Evolutionary conservation across 2,797 vertebrate genomes (phyloP).

Genomic region (Furcifer pardalis): DNA sequence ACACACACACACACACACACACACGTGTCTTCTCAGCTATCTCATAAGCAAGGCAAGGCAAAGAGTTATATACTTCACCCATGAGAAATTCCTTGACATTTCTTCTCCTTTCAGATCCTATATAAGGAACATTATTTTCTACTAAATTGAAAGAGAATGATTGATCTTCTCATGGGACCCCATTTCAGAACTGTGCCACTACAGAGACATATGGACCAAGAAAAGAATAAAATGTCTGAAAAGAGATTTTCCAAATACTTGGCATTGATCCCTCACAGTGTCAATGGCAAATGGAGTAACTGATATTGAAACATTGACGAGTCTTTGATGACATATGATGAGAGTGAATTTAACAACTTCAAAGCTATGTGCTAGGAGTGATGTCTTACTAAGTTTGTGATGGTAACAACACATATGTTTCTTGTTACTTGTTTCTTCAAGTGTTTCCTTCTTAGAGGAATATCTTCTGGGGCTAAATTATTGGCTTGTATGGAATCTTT

Average conservation of each 20-base stretch:
- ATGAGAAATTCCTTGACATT: no score
- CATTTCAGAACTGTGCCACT: no score
- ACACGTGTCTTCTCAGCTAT: no score
- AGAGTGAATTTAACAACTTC: background rate
- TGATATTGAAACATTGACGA: background rate
- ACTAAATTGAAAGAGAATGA: no score
- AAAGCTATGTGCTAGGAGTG: background rate
- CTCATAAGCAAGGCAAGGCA: no score
- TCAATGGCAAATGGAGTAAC: background rate
- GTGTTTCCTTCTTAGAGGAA: background rate
- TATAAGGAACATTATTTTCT: no score
- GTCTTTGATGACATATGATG: slow-evolving; percentile 1
- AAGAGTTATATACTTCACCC: no score
- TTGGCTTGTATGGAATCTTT: slow-evolving; percentile 12
- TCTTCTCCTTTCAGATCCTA: no score
- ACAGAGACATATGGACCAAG: background rate
- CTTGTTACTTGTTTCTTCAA: slow-evolving; percentile 15
- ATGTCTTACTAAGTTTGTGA: background rate
- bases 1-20: no score
- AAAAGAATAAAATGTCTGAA: background rate
- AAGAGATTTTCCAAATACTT: background rate
- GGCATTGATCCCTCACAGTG: background rate
- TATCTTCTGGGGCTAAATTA: slow-evolving; percentile 10
- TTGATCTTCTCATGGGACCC: no score
- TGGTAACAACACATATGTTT: slow-evolving; percentile 15